A percentile compares a stretch with the other conserved stretches of the same genome.
These are phyloP conservation scores for Sarcophaga variegata DNA, from an alignment of 2,888 invertebrate genomes.

Conservation along the genomic window DNA sequence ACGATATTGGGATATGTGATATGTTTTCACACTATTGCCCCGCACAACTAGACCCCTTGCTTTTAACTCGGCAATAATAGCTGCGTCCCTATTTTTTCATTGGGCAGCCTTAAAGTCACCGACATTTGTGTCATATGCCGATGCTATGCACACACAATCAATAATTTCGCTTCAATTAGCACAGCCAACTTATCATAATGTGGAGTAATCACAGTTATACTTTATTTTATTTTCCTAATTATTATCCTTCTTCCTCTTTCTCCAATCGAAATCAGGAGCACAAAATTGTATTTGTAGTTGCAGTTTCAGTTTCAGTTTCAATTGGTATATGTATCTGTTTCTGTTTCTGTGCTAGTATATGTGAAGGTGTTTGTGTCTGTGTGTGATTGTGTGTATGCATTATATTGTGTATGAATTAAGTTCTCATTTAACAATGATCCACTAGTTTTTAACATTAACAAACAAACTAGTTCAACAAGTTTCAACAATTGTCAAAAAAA, in stretches of 20 bases:
- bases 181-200: constrained; percentile 46
- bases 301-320: constrained; percentile 18
- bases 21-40: constrained; percentile 28
- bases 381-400: constrained; percentile 54
- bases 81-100: constrained; percentile 11
- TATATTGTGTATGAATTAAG: constrained; percentile 66
- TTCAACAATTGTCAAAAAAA: constrained; percentile 66
- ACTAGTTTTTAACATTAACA: constrained; percentile 62
- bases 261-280: constrained; percentile 6
- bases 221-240: constrained; percentile 9
- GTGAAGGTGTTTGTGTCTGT: constrained; percentile 46
- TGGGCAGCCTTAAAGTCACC: constrained; percentile 12
- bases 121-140: constrained; percentile 41
- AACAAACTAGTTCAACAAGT: constrained; percentile 75
- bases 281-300: not conserved
- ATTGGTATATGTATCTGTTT: constrained; percentile 35
- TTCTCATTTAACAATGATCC: constrained; percentile 68
- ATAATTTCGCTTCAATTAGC: constrained; percentile 6
- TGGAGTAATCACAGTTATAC: constrained; percentile 55
- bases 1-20: constrained; percentile 38
- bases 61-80: constrained; percentile 9
- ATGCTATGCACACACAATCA: not conserved
- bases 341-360: constrained; percentile 48
- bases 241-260: not conserved
- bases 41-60: constrained; percentile 37